These are phyloP conservation scores for Caenorhabditis latens DNA, from an alignment of 1,140 invertebrate genomes.

Conservation along the genomic window DNA sequence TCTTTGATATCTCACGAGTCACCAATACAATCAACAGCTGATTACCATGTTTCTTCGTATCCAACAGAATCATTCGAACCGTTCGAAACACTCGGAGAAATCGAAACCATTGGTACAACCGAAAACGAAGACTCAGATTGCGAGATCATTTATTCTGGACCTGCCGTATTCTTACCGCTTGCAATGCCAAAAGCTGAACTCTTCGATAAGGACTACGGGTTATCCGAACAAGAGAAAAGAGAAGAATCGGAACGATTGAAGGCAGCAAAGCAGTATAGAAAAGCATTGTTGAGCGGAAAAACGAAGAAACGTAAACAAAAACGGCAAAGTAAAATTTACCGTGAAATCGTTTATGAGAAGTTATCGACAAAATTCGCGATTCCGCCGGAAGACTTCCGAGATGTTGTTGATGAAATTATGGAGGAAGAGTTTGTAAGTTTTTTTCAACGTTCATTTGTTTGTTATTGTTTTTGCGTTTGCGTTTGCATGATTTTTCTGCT, in stretches of 20 bases:
- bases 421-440: not conserved
- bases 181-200: too few relatives aligned
- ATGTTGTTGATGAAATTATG: constrained; percentile 8
- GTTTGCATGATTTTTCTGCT: not conserved
- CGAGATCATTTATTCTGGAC: too few relatives aligned
- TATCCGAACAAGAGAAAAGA: not conserved
- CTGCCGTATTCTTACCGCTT: too few relatives aligned
- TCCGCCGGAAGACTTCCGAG: not conserved
- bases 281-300: not conserved
- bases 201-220: too few relatives aligned
- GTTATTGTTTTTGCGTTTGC: not conserved
- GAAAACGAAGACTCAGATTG: too few relatives aligned
- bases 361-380: not conserved
- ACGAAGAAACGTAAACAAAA: not conserved
- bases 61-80: too few relatives aligned
- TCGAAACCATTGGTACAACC: too few relatives aligned
- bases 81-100: too few relatives aligned
- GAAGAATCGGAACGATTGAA: not conserved
- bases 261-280: not conserved
- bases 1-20: too few relatives aligned
- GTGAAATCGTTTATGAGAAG: not conserved
- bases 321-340: not conserved
- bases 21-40: too few relatives aligned
- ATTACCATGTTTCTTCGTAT: too few relatives aligned
- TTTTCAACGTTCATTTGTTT: not conserved